Conservation (phyloP, 2,797 vertebrate genomes). For the Alcedo quadribrachys region DNA sequence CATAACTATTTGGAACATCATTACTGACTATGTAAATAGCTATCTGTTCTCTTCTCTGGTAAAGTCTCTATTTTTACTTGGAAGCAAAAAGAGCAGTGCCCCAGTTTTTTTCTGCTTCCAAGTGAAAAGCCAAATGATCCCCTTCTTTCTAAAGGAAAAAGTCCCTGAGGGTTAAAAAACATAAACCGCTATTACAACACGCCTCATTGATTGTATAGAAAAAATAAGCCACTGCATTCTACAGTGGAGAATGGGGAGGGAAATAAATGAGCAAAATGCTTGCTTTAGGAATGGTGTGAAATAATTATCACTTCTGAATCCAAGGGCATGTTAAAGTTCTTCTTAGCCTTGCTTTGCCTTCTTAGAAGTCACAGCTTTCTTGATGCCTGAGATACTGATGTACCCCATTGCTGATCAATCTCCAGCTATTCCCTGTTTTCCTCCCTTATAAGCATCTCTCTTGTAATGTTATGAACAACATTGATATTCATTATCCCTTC, state of each 20-base stretch:
- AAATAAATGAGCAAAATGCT: constrained; percentile 1
- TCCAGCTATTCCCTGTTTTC: background rate
- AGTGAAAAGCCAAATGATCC: background rate
- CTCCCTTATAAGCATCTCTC: background rate
- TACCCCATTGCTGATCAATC: background rate
- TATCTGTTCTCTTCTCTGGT: background rate
- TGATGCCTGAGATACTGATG: background rate
- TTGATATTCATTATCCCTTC: background rate
- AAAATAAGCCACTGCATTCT: background rate
- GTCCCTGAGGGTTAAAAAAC: background rate
- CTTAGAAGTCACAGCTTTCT: background rate
- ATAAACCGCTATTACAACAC: background rate
- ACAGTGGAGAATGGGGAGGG: background rate
- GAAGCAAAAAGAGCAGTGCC: background rate
- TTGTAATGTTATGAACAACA: background rate
- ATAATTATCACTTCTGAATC: background rate
- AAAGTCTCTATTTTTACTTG: background rate
- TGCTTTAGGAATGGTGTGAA: background rate
- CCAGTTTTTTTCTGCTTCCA: background rate
- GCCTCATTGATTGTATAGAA: background rate
- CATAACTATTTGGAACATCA: background rate
- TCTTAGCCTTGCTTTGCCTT: background rate
- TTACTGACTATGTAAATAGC: background rate
- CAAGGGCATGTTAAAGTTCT: background rate
- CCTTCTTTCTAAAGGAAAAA: background rate